Evolutionary conservation across 1,140 invertebrate species (phyloP).

Genomic region (Triops longicaudatus): DNA sequence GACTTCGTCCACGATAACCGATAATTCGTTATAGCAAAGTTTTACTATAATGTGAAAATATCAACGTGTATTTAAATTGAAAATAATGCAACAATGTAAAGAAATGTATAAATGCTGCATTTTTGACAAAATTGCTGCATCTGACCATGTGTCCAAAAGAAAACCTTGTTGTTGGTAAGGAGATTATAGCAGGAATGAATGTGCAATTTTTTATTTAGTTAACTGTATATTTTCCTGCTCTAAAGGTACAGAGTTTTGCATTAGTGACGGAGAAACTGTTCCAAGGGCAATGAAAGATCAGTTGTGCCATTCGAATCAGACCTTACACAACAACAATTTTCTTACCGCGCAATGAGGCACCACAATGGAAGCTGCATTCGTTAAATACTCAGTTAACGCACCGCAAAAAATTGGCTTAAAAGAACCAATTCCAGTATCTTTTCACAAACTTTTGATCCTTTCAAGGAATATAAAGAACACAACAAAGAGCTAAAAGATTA

Average conservation of each 20-base stretch:
- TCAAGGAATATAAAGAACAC: background rate
- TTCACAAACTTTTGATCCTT: background rate
- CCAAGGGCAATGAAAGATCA: background rate
- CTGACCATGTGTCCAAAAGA: too few species aligned
- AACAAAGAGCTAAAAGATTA: background rate
- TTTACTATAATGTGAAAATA: too few species aligned
- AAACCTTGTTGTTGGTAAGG: too few species aligned
- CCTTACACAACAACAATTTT: background rate
- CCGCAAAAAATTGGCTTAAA: background rate
- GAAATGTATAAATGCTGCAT: too few species aligned
- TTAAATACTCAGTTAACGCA: background rate
- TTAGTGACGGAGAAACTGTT: background rate
- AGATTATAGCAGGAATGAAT: too few species aligned
- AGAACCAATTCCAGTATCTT: background rate
- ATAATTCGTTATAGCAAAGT: too few species aligned
- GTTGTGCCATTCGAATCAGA: background rate
- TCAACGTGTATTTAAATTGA: too few species aligned
- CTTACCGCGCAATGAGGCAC: background rate
- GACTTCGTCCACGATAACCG: too few species aligned
- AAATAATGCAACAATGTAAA: too few species aligned
- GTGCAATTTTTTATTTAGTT: background rate
- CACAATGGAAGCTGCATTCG: constrained; percentile 5
- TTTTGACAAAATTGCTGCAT: too few species aligned
- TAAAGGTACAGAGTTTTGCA: constrained; percentile 11
- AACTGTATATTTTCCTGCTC: background rate